phyloP scores from a whole-genome alignment of 2,888 invertebrate species.

The Atethmia centrago region DNA sequence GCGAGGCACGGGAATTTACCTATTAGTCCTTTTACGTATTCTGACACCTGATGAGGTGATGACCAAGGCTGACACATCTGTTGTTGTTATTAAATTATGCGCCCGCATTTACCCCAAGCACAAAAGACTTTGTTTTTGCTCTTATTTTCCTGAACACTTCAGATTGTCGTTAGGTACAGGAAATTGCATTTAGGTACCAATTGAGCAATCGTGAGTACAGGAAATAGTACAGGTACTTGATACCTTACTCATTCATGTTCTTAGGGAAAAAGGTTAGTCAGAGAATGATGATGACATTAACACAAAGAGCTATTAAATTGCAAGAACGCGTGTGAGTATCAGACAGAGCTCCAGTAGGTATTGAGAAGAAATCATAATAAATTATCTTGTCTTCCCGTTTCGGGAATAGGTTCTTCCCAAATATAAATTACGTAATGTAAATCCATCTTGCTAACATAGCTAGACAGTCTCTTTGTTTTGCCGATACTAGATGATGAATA shows the following conservation, averaged over 20 bases:
- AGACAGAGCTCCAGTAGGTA: neutral
- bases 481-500: neutral
- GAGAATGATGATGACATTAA: conserved; percentile 11
- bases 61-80: conserved; percentile 50
- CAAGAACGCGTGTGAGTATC: conserved; percentile 22
- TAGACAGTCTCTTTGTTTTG: neutral
- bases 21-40: neutral
- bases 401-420: neutral
- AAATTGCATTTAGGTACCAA: conserved; percentile 40
- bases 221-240: conserved; percentile 23
- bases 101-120: conserved; percentile 31
- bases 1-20: conserved; percentile 46
- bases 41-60: conserved; percentile 9
- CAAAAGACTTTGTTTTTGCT: conserved; percentile 16
- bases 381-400: too few species aligned
- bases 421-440: neutral
- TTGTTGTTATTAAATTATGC: conserved; percentile 12
- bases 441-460: too few species aligned
- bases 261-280: conserved; percentile 50
- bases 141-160: conserved; percentile 52
- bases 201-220: conserved; percentile 31
- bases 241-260: conserved; percentile 43
- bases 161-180: conserved; percentile 41
- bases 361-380: neutral
- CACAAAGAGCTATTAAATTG: conserved; percentile 26